Conservation (phyloP, 2,113 vertebrate species). For the Collichthys lucidus region DNA sequence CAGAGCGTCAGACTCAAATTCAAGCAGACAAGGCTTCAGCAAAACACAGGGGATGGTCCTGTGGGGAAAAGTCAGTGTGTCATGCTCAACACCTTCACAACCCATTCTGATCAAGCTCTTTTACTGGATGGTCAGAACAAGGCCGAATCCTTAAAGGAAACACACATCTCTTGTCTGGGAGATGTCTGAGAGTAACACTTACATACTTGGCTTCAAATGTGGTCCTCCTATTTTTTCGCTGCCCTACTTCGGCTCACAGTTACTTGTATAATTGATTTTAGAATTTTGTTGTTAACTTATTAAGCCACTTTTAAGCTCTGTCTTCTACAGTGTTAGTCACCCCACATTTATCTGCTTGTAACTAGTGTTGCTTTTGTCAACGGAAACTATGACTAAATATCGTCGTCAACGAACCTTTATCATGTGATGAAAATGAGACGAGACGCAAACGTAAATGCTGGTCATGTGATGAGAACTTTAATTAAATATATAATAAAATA, state of each 20-base stretch:
- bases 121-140: constrained; percentile 34
- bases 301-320: background rate
- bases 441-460: too few species aligned
- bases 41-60: constrained; percentile 48
- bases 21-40: constrained; percentile 59
- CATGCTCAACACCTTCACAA: constrained; percentile 65
- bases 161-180: background rate
- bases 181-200: background rate
- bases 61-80: constrained; percentile 47
- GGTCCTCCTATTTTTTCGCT: background rate
- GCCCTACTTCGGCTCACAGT: background rate
- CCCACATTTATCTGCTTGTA: too few species aligned
- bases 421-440: too few species aligned
- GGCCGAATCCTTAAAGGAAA: background rate
- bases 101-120: constrained; percentile 55
- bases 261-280: background rate
- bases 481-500: too few species aligned
- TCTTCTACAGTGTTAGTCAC: background rate
- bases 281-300: background rate
- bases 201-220: background rate
- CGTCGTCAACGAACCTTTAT: too few species aligned
- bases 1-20: constrained; percentile 59
- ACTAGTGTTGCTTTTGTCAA: too few species aligned
- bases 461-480: too few species aligned
- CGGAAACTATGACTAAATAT: too few species aligned